Evolutionary conservation across 1,140 invertebrate genomes (phyloP).

Genomic region (Yoshiicerus persimilis): DNA sequence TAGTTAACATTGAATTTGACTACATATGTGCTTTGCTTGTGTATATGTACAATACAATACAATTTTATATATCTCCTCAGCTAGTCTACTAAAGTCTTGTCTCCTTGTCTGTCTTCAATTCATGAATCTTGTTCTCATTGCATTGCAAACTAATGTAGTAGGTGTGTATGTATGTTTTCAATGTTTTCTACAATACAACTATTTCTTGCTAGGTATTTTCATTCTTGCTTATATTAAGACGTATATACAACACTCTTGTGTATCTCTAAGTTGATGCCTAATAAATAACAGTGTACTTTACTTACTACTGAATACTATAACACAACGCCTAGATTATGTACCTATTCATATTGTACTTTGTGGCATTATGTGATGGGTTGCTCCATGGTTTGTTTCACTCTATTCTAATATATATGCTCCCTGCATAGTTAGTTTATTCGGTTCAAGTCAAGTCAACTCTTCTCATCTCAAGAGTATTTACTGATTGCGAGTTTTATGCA

Average conservation of each 20-base stretch:
- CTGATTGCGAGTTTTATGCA: neutral
- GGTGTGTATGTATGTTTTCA: neutral
- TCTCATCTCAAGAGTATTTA: neutral
- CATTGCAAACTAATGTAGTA: neutral
- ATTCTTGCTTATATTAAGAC: neutral
- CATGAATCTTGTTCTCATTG: neutral
- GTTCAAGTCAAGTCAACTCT: slow-evolving; percentile 1
- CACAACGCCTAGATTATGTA: neutral
- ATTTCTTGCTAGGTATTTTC: neutral
- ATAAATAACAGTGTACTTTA: neutral
- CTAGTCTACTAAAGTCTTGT: neutral
- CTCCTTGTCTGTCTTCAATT: neutral
- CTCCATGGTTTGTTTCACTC: neutral
- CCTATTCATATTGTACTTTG: neutral
- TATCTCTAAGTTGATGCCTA: neutral
- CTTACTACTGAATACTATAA: neutral
- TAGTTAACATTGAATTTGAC: neutral
- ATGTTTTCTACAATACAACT: neutral
- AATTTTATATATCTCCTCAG: neutral
- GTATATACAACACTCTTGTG: neutral
- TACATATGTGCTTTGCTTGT: neutral
- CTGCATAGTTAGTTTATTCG: neutral
- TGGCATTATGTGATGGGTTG: neutral
- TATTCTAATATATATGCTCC: neutral
- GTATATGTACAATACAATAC: neutral